These are phyloP conservation scores for Clamator glandarius DNA, from an alignment of 2,797 vertebrate species.

Conservation along the genomic window DNA sequence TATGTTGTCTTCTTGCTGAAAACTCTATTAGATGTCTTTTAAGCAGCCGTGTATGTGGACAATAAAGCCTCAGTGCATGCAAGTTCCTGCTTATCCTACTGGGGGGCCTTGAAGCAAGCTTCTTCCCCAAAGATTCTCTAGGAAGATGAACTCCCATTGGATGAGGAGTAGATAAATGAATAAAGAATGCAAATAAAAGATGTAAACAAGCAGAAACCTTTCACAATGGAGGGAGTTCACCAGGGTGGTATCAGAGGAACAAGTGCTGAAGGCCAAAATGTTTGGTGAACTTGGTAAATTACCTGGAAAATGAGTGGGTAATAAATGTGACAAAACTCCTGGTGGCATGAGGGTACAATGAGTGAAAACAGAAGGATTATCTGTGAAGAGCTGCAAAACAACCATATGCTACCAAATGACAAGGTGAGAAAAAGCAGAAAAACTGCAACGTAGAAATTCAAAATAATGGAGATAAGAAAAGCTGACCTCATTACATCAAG, in stretches of 20 bases:
- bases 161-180: background rate
- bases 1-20: background rate
- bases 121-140: background rate
- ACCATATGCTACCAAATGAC: background rate
- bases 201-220: background rate
- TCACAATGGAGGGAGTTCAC: background rate
- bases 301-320: background rate
- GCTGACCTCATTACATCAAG: background rate
- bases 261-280: background rate
- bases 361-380: background rate
- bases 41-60: background rate
- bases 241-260: background rate
- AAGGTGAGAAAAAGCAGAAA: conserved; percentile 27
- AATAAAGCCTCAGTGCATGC: background rate
- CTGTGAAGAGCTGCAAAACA: background rate
- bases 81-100: background rate
- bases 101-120: background rate
- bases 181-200: background rate
- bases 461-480: background rate
- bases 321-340: background rate
- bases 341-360: background rate
- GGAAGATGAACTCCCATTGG: background rate
- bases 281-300: background rate
- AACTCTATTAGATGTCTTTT: background rate
- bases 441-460: background rate